Evolutionary conservation across 1,140 invertebrate genomes (phyloP), one percentile per base, ranked within the genome.

Genomic region (Physella acuta): DNA sequence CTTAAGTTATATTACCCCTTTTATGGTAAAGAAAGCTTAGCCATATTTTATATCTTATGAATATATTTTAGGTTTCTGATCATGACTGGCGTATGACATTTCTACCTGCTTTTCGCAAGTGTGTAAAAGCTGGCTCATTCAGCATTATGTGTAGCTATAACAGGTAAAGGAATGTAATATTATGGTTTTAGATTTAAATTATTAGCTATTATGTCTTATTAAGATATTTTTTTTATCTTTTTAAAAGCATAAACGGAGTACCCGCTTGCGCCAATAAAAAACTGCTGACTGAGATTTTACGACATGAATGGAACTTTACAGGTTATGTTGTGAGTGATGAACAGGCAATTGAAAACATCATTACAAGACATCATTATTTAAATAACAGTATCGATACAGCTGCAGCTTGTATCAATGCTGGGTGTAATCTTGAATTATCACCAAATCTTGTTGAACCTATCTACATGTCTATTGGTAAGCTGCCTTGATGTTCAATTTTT

Each of bases 301-400:
- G 83, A 26, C 67, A 72, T 30, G 76, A 81, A 56, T 84, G 81
- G 81, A 75, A 76, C 26, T 85, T 85, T 62, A 76, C 69, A 24
- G 82, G 82, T 31, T 84, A 83, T 65, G 81, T 84, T 1, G 73
- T 83, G 62, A 82, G 80, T 71, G 83, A 85, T 71, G 75, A 79
- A 51, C 73, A 62, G 0, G 83, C 83, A 4, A 75, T 85, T 33
- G 81, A 81, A 53, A 77, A 77, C 68, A 77, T 82, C 14, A 78
- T 82, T 28, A 51, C 20, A 3, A 66, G 55, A 14, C 83, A 85
- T 52, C 69, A 78, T 28, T 84, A 82, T 69, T 64, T 76, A 16
- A 74, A 77, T 51, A 79, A 70, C 33, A 53, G 66, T 1, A 70
- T 76, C 3, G 77, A 81, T 33, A 74, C 81, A 24, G 83, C 73